A percentile compares a stretch with the other conserved stretches of the same genome.
These are phyloP conservation scores for Pituophis catenifer DNA, from an alignment of 2,113 vertebrate genomes.

Conservation along the genomic window DNA sequence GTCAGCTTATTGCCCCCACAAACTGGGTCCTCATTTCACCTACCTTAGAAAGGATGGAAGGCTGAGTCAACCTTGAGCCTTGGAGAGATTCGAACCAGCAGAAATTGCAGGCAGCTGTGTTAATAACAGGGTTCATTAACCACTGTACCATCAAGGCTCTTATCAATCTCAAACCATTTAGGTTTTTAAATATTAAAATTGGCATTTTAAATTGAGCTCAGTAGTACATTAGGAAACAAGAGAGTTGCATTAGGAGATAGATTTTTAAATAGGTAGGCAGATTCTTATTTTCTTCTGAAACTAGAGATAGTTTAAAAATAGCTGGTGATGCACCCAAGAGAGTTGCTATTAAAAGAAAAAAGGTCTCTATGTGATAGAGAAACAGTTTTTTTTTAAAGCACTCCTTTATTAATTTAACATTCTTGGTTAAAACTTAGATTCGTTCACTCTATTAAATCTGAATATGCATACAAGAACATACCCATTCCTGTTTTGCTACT, in stretches of 20 bases:
- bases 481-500: neutral
- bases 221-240: neutral
- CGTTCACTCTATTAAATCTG: neutral
- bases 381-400: neutral
- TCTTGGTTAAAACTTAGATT: neutral
- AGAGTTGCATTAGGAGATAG: neutral
- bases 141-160: no score
- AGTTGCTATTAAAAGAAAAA: neutral
- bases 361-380: neutral
- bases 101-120: no score
- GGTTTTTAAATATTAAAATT: neutral
- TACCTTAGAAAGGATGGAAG: no score
- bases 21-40: no score
- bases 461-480: neutral
- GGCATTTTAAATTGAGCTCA: neutral
- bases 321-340: neutral
- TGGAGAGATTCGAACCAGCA: no score
- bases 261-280: neutral
- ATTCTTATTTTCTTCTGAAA: neutral
- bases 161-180: neutral
- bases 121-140: no score
- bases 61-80: no score
- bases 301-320: neutral
- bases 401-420: neutral
- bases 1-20: no score